Percentiles rank a stretch among this genome's conserved stretches.
Conservation (phyloP, 2,113 vertebrate genomes). For the Siniperca knerii region DNA sequence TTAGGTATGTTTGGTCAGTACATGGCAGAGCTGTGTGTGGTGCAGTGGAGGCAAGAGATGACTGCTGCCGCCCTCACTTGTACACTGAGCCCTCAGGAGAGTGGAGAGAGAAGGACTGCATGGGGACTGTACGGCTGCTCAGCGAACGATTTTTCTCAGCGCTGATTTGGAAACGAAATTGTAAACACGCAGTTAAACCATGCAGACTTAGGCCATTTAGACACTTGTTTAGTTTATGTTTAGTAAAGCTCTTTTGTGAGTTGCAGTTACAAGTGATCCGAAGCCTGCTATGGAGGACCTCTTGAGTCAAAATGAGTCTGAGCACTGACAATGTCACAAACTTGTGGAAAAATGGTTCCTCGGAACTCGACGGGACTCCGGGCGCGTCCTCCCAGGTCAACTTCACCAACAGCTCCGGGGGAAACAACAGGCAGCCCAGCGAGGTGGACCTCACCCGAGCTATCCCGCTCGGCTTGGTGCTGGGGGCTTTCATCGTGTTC, state of each 20-base stretch:
- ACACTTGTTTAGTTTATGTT: not conserved
- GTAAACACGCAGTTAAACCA: not conserved
- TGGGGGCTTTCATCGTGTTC: conserved; percentile 95
- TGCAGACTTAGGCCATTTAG: conserved; percentile 23
- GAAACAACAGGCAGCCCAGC: conserved; percentile 77
- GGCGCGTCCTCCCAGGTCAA: conserved; percentile 72
- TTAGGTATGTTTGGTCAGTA: conserved; percentile 54
- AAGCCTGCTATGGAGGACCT: conserved; percentile 84
- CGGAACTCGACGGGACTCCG: conserved; percentile 69
- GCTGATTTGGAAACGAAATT: conserved; percentile 7
- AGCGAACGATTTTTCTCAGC: not conserved
- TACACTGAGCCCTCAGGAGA: conserved; percentile 59
- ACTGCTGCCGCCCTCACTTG: conserved; percentile 67
- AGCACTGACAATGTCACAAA: conserved; percentile 82
- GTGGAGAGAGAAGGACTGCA: conserved; percentile 48
- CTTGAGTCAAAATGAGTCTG: conserved; percentile 82
- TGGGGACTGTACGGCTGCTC: conserved; percentile 33
- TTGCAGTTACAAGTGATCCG: conserved; percentile 57
- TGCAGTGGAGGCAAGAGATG: conserved; percentile 66
- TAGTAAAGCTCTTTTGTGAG: conserved; percentile 42
- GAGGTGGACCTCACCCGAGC: conserved; percentile 88
- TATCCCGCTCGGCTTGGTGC: conserved; percentile 90
- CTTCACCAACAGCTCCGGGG: conserved; percentile 85
- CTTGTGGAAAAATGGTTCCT: conserved; percentile 82
- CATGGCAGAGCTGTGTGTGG: conserved; percentile 57